A percentile compares a stretch with the other conserved stretches of the same genome.
phyloP scores from a whole-genome alignment of 64 coral and sea anemone species.

The Trachythela sp. region DNA sequence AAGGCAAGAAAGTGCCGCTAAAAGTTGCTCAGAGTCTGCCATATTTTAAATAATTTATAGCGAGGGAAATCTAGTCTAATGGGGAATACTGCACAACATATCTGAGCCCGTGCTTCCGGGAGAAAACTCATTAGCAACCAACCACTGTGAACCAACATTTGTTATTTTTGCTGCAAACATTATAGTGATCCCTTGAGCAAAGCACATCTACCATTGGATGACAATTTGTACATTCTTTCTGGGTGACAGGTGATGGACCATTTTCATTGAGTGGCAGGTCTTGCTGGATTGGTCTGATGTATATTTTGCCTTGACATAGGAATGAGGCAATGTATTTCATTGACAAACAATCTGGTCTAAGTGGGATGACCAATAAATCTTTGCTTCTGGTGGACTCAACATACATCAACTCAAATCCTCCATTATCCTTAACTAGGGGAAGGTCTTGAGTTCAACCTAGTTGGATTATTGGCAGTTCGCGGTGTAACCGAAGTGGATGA shows the following conservation, averaged over 20 bases:
- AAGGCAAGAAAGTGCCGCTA: too few species aligned
- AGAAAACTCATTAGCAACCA: too few species aligned
- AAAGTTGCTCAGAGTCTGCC: too few species aligned
- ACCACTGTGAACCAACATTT: too few species aligned
- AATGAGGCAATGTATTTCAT: constrained; percentile 48
- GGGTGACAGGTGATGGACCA: not conserved
- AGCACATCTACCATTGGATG: not conserved
- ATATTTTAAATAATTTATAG: too few species aligned
- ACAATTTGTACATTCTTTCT: constrained; percentile 15
- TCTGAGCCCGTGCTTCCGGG: too few species aligned
- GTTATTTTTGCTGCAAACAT: not conserved
- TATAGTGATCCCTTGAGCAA: not conserved
- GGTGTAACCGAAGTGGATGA: not conserved
- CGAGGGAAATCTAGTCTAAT: too few species aligned
- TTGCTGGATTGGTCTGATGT: constrained; percentile 30
- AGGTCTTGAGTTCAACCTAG: not conserved
- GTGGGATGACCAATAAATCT: constrained; percentile 40
- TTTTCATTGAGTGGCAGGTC: constrained; percentile 5
- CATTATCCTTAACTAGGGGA: constrained; percentile 37
- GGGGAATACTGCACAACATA: too few species aligned
- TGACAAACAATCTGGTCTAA: constrained; percentile 41
- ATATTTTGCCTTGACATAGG: constrained; percentile 57
- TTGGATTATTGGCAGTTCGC: not conserved
- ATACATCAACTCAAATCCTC: constrained; percentile 62
- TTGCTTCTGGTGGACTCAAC: constrained; percentile 32